These are phyloP conservation scores for Anguilla marmorata DNA, from an alignment of 2,797 vertebrate species.

Conservation along the genomic window DNA sequence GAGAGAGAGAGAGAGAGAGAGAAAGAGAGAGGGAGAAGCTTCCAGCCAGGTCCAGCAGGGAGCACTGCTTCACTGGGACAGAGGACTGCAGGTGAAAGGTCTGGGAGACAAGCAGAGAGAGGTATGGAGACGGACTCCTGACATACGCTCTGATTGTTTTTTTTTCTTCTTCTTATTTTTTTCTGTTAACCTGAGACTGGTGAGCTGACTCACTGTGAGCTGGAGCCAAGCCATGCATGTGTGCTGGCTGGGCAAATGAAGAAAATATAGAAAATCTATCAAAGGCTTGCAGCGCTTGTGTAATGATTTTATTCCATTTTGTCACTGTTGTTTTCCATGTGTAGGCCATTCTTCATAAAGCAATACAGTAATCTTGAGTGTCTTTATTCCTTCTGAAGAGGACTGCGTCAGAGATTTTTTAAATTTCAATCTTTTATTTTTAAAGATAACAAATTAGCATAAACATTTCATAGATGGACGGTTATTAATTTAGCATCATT, in stretches of 20 bases:
- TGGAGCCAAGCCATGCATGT: neutral
- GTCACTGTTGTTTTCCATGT: neutral
- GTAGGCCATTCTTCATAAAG: neutral
- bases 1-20: neutral
- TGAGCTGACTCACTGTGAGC: neutral
- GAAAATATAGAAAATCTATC: neutral
- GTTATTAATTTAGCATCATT: neutral
- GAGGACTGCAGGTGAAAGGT: neutral
- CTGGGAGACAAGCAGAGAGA: neutral
- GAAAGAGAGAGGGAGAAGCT: conserved; percentile 14
- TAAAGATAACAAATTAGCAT: neutral
- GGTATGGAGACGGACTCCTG: neutral
- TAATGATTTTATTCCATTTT: neutral
- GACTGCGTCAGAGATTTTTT: neutral
- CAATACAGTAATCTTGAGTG: neutral
- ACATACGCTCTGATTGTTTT: neutral
- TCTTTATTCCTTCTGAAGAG: neutral
- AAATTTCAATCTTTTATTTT: neutral
- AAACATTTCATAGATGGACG: neutral
- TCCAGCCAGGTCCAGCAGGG: conserved; percentile 47
- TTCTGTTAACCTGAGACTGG: neutral
- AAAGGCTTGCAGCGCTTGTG: neutral
- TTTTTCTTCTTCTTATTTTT: neutral
- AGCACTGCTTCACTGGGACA: conserved; percentile 39
- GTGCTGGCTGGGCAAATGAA: neutral